Evolutionary conservation across 2,113 vertebrate genomes (phyloP).

Genomic region (Laticauda colubrina): DNA sequence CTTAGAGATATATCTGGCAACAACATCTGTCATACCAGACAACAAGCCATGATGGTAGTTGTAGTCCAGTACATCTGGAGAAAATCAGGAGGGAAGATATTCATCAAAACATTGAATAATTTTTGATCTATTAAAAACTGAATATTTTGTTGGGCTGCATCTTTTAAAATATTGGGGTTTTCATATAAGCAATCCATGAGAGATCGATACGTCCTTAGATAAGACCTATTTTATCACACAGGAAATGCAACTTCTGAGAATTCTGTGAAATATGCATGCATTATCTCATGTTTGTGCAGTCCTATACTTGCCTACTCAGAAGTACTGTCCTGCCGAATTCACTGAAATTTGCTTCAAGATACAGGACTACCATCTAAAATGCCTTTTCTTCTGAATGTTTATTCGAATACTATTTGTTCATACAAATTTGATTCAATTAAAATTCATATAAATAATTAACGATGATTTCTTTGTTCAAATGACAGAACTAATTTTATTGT

Average conservation of each 20-base stretch:
- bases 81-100: background rate
- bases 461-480: background rate
- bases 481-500: background rate
- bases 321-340: background rate
- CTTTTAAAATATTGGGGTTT: background rate
- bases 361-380: background rate
- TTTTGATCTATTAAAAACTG: background rate
- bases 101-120: background rate
- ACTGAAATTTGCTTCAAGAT: background rate
- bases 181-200: background rate
- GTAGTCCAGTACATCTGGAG: background rate
- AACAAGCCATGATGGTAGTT: background rate
- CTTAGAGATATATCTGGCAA: background rate
- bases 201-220: background rate
- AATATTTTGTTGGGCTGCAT: background rate
- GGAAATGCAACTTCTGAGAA: background rate
- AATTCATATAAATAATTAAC: background rate
- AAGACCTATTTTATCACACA: background rate
- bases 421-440: background rate
- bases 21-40: background rate
- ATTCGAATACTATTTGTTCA: background rate
- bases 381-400: background rate
- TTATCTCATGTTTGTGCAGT: background rate
- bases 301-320: background rate
- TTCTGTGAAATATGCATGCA: background rate